Conservation (phyloP, 2,797 vertebrate species). For the Carapus acus region DNA sequence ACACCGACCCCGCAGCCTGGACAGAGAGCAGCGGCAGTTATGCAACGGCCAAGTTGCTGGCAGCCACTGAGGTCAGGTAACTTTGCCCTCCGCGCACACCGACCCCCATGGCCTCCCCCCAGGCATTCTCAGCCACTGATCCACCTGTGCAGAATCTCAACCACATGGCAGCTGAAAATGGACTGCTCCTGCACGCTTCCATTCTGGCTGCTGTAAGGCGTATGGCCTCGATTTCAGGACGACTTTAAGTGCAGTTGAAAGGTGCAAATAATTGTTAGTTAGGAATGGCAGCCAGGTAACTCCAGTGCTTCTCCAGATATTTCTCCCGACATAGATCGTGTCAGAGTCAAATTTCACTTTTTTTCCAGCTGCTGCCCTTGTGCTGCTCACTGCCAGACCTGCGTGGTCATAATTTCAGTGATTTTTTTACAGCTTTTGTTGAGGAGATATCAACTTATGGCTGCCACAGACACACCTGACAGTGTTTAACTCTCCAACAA, state of each 20-base stretch:
- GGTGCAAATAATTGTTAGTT: too few species aligned
- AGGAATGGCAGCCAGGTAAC: too few species aligned
- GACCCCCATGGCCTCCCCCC: constrained; percentile 33
- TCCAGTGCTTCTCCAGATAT: too few species aligned
- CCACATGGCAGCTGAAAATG: constrained; percentile 46
- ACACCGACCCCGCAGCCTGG: constrained; percentile 32
- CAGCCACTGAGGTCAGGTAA: constrained; percentile 48
- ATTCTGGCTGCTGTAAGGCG: too few species aligned
- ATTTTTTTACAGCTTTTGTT: neutral
- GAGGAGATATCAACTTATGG: neutral
- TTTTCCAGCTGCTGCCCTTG: neutral
- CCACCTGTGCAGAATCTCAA: constrained; percentile 47
- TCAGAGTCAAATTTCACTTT: neutral
- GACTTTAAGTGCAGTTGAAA: too few species aligned
- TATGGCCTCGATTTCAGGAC: too few species aligned
- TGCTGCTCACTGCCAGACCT: neutral
- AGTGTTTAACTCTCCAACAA: too few species aligned
- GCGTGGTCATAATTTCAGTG: neutral
- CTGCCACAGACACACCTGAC: neutral
- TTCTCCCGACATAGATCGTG: too few species aligned
- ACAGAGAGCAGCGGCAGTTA: too few species aligned
- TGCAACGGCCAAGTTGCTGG: constrained; percentile 50
- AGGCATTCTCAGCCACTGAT: constrained; percentile 43
- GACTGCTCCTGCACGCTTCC: constrained; percentile 43
- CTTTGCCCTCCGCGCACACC: constrained; percentile 23